Base-by-base conservation (phyloP, 2,797 vertebrate species). In the Malurus leucopterus region DNA sequence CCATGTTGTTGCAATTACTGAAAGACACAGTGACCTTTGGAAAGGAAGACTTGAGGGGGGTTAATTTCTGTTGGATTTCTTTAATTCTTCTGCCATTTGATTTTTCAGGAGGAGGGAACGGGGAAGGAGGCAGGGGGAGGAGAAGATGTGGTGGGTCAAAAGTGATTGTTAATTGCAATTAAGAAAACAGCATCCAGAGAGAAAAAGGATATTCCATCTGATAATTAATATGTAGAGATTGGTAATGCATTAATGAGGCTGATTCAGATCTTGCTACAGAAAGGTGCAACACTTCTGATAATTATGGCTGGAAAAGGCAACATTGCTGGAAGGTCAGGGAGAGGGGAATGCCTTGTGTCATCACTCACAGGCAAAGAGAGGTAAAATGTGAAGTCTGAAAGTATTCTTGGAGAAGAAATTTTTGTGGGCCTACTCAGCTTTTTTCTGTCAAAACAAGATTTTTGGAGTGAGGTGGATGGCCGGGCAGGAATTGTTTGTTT, bases 151-250 rank as follows among this genome's bases (percentile, higher is more conserved):
- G 83, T 86, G 89, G 93, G 94, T 95, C 95, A 96, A 83, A 95
- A 96, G 88, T 95, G 94, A 92, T 94, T 90, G 91, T 94, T 95
- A 94, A 96, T 96, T 96, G 96, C 93, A 93, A 94, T 93, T 89
- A 95, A 92, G 86, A 92, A 92, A 96, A 94, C 85, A 83, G 8
- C 83, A 95, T 73, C 79, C 64, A 93, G 91, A 87, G 63, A 91
- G 85, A 91, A 93, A 93, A 92, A 93, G 83, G 91, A 86, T 93
- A 95, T 95, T 92, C 92, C 72, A 81, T 79, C 88, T 89, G 75
- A 95, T 95, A 96, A 96, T 96, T 96, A 96, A 92, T 93, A 92
- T 81, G 91, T 90, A 88, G 88, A 89, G 84, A 86, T 46, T 84
- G 70, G 89, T 85, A 90, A 91, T 81, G 93, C 91, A 91, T 94